Evolutionary conservation across 1,140 invertebrate species (phyloP), one percentile per base, ranked within the genome.

Genomic region (Leptinotarsa texana): DNA sequence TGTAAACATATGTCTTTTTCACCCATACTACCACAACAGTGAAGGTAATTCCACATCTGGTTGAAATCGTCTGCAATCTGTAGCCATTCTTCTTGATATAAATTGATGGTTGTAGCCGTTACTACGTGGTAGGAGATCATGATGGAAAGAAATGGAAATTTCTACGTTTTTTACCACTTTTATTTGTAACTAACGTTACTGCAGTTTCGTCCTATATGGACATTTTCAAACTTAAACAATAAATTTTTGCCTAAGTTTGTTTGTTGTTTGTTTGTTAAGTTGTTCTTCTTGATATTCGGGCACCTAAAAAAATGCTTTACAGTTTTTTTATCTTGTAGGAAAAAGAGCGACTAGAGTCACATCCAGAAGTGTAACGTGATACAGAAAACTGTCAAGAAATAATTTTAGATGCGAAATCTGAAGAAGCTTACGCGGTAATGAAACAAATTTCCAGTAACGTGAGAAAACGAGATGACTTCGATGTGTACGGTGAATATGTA

Each of bases 31-130:
- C 69, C 69, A 17, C 65, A 6, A 65, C 66, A 74, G 48, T 74
- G 8, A 21, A 47, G 68, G 74, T 71, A 74, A 27, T 74, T 70
- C 73, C 73, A 77, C 65, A 72, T 77, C 63, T 80, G 80, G 18
- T 71, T 33, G 63, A 70, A 75, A 13, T 22, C 68, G 21, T 70
- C 18, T 13, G 67, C 67, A 18, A 70, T 75, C 33, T 69, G 24
- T 13, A 63, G 69, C 68, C 67, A 75, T 17, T 68, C 72, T 74
- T 18, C 27, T 68, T 68, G n/a, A 57, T 8, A 47, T 24, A n/a
- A n/a, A n/a, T n/a, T n/a, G n/a, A n/a, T n/a, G n/a, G n/a, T n/a
- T n/a, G n/a, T n/a, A n/a, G n/a, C n/a, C n/a, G n/a, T n/a, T n/a
- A n/a, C n/a, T n/a, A n/a, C n/a, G n/a, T n/a, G n/a, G n/a, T n/a